These are phyloP conservation scores for Clamator glandarius DNA, from an alignment of 2,797 vertebrate species.

Conservation along the genomic window DNA sequence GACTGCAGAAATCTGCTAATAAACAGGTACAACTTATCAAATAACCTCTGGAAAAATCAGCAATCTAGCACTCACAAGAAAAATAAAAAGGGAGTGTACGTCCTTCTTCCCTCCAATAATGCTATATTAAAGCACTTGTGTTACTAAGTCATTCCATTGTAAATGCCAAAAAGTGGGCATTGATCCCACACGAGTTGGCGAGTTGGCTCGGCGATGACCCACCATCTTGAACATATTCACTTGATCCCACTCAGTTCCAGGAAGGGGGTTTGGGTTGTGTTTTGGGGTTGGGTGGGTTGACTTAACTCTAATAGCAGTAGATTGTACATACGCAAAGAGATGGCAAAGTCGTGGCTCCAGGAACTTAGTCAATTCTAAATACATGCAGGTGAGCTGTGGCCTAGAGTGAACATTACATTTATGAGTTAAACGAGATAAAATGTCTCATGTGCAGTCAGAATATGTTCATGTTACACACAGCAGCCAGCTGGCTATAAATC, in stretches of 20 bases:
- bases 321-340: rapidly evolving
- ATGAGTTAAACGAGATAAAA: background rate
- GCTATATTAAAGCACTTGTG: background rate
- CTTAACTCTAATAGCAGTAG: background rate
- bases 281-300: background rate
- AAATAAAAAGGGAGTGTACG: background rate
- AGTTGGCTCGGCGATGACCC: background rate
- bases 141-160: conserved; percentile 1
- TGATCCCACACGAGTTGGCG: background rate
- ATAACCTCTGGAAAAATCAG: background rate
- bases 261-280: background rate
- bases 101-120: background rate
- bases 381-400: conserved; percentile 8
- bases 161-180: conserved; percentile 28
- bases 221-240: conserved; percentile 17
- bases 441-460: background rate
- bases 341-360: background rate
- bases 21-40: background rate
- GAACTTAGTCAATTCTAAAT: background rate
- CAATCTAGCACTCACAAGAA: background rate
- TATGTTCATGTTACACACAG: conserved; percentile 10
- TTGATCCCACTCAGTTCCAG: background rate
- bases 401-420: background rate
- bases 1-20: background rate
- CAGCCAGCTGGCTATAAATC: conserved; percentile 54